phyloP scores from a whole-genome alignment of 2,113 vertebrate species.

The Pseudopodoces humilis region DNA sequence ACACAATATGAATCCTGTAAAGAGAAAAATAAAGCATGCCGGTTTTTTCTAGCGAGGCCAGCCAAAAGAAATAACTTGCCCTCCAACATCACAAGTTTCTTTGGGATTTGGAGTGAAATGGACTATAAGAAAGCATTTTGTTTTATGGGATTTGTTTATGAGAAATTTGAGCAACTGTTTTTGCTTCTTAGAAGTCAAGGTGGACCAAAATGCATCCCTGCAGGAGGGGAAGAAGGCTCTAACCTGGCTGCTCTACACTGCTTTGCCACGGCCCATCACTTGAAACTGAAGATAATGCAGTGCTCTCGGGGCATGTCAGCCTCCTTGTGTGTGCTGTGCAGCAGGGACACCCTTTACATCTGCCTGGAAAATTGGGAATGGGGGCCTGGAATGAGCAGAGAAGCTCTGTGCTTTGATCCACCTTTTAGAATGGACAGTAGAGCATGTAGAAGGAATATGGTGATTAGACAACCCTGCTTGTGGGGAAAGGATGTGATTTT shows the following conservation, averaged over 20 bases:
- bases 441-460: fast-evolving
- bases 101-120: conserved; percentile 3
- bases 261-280: background rate
- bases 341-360: background rate
- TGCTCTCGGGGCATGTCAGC: background rate
- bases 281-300: background rate
- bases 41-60: background rate
- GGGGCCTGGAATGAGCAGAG: background rate
- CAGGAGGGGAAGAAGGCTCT: background rate
- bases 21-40: conserved; percentile 54
- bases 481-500: background rate
- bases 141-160: background rate
- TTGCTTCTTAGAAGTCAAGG: conserved; percentile 23
- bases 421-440: background rate
- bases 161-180: background rate
- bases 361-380: background rate
- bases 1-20: conserved; percentile 59
- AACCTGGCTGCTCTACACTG: background rate
- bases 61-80: conserved; percentile 49
- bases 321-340: background rate
- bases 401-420: background rate
- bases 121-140: background rate
- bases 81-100: conserved; percentile 33
- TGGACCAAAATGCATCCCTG: background rate
- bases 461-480: background rate